phyloP scores from a whole-genome alignment of 2,888 invertebrate genomes.

The Pecten maximus region DNA sequence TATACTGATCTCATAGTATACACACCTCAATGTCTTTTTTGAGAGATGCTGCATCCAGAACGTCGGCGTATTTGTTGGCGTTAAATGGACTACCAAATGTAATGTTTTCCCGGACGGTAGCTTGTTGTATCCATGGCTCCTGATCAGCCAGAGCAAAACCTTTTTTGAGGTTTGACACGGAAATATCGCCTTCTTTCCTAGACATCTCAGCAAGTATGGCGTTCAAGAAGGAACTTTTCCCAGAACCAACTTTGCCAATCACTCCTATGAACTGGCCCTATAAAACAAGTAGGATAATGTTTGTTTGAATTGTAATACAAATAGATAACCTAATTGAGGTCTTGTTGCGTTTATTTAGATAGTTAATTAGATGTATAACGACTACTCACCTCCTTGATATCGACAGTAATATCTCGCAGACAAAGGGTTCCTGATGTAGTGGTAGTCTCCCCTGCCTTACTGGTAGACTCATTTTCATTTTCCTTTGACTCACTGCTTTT shows the following conservation, averaged over 20 bases:
- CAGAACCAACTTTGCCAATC: conserved; percentile 94
- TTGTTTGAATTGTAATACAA: background rate
- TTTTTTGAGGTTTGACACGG: conserved; percentile 86
- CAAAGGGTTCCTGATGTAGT: background rate
- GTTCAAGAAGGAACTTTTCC: conserved; percentile 93
- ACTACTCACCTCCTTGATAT: background rate
- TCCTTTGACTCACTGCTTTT: background rate
- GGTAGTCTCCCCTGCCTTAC: background rate
- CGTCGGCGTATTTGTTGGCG: conserved; percentile 89
- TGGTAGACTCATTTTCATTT: background rate
- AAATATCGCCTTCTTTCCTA: conserved; percentile 86
- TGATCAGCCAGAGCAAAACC: conserved; percentile 87
- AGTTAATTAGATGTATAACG: background rate
- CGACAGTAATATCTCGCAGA: conserved; percentile 3
- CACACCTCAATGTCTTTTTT: conserved; percentile 86
- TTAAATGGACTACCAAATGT: conserved; percentile 94
- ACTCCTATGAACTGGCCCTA: conserved; percentile 87
- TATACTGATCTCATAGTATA: background rate
- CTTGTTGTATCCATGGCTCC: conserved; percentile 95
- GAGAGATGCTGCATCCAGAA: conserved; percentile 93
- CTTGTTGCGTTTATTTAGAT: background rate
- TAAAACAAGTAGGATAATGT: background rate
- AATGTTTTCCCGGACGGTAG: conserved; percentile 95
- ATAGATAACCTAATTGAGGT: background rate
- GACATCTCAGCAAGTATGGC: conserved; percentile 93